Base-by-base conservation (phyloP, 2,797 vertebrate genomes). In the Gadopsis marmoratus region DNA sequence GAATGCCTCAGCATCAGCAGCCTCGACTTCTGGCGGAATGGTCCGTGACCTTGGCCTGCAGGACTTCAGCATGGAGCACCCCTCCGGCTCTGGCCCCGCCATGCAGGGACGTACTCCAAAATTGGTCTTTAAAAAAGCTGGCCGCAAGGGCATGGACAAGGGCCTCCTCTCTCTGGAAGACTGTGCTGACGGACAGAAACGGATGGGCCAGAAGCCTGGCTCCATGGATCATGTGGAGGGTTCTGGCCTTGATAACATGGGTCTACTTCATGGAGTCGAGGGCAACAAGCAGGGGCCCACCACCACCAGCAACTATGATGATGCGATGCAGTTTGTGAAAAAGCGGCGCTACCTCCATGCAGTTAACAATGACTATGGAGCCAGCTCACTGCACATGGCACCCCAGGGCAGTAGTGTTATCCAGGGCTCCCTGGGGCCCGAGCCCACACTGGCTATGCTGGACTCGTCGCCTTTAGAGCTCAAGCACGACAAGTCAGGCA, bases 261-360 rank as follows among this genome's bases (percentile, higher is more conserved):
- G 95, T 82, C 96, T 99, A 35, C 97, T 99, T 81, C 98, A 98
- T 79, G 95, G 94, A 85, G 82, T 96, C 26, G 93, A 93, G 69
- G 88, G 79, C 16, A 95, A 95, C 89, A 99, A 99, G 88, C 96
- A 96, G 78, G 96, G 96, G 82, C 95, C 96, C 1, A 93, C 96
- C 84, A 96, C 94, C 95, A 96, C 94, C 96, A 99, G 97, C 95
- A 98, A 97, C 95, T 99, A 99, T 0, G 98, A 99, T 13, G 98
- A 99, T 89, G 98, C 98, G 95, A 99, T 99, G 98, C 98, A 99
- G 94, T 99, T 99, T 93, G 96, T 99, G 88, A 99, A 99, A 96
- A 99, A 99, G 91, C 96, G 97, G 88, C 96, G 98, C 88, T 99
- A 99, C 91, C 93, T 99, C 89, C 97, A 99, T 80, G 96, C 97